Conservation (phyloP, 2,888 invertebrate species). For the Drosophila planitibia region DNA sequence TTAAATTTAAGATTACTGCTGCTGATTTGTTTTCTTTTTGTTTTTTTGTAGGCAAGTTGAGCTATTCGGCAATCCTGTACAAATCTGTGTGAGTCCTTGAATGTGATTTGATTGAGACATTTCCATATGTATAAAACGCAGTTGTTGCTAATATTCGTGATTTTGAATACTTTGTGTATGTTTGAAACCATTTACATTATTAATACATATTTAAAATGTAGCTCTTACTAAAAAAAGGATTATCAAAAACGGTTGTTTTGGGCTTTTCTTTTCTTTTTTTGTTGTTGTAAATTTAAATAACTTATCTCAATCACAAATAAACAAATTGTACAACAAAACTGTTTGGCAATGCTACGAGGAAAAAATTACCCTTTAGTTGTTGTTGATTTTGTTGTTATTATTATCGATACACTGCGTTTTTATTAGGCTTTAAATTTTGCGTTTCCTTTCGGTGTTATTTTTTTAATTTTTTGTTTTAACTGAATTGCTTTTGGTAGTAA, state of each 20-base stretch:
- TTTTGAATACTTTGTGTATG: conserved; percentile 51
- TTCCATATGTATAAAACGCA: conserved; percentile 28
- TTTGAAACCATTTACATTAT: conserved; percentile 65
- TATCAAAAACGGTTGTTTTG: conserved; percentile 49
- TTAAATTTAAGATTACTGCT: background rate
- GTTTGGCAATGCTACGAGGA: conserved; percentile 60
- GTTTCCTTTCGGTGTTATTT: conserved; percentile 24
- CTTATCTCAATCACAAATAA: conserved; percentile 44
- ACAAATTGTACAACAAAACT: conserved; percentile 36
- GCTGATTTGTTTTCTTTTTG: background rate
- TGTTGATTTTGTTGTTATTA: conserved; percentile 35
- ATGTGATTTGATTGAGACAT: conserved; percentile 3
- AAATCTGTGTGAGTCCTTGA: conserved; percentile 5
- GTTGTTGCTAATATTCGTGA: conserved; percentile 36
- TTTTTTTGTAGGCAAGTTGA: background rate
- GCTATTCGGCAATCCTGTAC: conserved; percentile 4
- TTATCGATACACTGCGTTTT: conserved; percentile 29
- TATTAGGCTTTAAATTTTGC: conserved; percentile 15
- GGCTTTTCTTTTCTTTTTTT: conserved; percentile 5
- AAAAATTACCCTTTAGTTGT: conserved; percentile 70
- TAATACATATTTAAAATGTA: conserved; percentile 53
- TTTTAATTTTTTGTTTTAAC: conserved; percentile 2
- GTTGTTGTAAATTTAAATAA: conserved; percentile 55
- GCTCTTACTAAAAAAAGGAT: conserved; percentile 48
- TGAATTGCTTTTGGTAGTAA: conserved; percentile 58